Evolutionary conservation across 2,797 vertebrate genomes (phyloP).

Genomic region (Scyliorhinus canicula): DNA sequence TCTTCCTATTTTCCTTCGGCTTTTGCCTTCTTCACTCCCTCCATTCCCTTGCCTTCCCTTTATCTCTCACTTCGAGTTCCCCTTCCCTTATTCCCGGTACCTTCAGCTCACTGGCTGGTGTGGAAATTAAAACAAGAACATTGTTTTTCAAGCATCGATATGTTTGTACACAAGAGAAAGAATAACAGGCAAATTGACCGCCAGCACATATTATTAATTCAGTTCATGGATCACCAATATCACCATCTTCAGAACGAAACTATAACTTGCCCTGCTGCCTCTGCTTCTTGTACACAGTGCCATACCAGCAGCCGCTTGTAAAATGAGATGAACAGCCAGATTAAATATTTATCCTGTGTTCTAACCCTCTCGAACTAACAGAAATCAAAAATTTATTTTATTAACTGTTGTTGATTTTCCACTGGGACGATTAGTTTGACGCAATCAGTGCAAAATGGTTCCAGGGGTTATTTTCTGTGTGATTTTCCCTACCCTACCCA

Average conservation of each 20-base stretch:
- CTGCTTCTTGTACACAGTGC: not conserved
- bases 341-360: conserved; percentile 19
- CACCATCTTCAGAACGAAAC: not conserved
- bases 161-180: not conserved
- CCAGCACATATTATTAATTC: not conserved
- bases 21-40: not conserved
- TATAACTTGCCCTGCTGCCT: not conserved
- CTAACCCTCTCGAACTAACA: not conserved
- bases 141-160: not conserved
- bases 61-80: not conserved
- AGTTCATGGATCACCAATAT: not conserved
- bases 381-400: not conserved
- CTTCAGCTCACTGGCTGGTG: not conserved
- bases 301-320: not conserved
- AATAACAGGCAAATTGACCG: no score
- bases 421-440: not conserved
- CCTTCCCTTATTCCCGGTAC: no score
- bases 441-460: not conserved
- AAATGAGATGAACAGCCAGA: not conserved
- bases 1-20: not conserved
- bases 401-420: not conserved
- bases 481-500: not conserved
- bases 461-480: not conserved
- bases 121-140: not conserved
- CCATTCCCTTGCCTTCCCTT: not conserved